These are phyloP conservation scores for Tetrax tetrax DNA, from an alignment of 2,113 vertebrate genomes.

Conservation along the genomic window DNA sequence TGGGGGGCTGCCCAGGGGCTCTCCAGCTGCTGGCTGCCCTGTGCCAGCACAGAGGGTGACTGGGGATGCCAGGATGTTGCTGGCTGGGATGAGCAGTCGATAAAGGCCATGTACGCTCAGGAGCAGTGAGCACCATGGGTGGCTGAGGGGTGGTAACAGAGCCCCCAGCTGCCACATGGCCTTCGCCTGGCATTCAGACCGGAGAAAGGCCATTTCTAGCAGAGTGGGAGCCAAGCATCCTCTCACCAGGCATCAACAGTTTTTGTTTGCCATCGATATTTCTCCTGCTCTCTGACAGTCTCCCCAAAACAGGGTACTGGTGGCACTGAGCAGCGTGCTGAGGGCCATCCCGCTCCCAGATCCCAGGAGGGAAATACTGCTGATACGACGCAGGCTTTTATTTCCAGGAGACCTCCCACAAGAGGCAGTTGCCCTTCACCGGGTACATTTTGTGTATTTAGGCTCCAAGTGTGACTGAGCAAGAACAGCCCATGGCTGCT, in stretches of 20 bases:
- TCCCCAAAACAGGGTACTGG: rapidly evolving
- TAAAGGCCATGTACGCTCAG: background rate
- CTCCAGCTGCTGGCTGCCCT: background rate
- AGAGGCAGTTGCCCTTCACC: background rate
- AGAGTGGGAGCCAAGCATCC: background rate
- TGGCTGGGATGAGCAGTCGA: background rate
- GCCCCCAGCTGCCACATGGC: rapidly evolving
- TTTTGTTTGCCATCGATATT: background rate
- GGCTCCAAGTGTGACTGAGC: constrained; percentile 22
- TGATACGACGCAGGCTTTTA: rapidly evolving
- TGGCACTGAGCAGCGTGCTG: background rate
- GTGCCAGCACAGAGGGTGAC: rapidly evolving
- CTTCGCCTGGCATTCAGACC: background rate
- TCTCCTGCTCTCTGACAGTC: background rate
- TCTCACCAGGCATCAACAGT: background rate
- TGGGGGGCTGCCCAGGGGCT: rapidly evolving
- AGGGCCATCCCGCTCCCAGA: background rate
- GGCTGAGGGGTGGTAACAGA: background rate
- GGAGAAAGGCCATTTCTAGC: background rate
- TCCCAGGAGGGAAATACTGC: background rate
- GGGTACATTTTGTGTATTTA: background rate
- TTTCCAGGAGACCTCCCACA: background rate
- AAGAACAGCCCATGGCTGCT: background rate
- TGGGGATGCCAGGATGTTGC: background rate
- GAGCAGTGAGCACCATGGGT: background rate